These are phyloP conservation scores for Lordiphosa stackelbergi DNA, from an alignment of 1,140 invertebrate genomes.

Conservation along the genomic window DNA sequence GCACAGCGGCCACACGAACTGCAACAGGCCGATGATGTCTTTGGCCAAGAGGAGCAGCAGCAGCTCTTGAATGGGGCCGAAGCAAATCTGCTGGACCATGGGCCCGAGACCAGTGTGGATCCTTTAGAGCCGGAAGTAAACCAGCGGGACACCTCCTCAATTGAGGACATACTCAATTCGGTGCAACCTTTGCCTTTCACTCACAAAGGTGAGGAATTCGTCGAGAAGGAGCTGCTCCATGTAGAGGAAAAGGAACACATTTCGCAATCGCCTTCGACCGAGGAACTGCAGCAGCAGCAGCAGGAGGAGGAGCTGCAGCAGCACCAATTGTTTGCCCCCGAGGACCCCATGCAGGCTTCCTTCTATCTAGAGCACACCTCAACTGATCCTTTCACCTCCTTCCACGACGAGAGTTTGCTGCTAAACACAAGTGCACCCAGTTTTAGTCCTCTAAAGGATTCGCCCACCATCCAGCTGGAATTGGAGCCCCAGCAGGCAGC, in stretches of 20 bases:
- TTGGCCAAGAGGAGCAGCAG: conserved; percentile 34
- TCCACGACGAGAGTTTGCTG: conserved; percentile 40
- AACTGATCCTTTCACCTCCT: conserved; percentile 23
- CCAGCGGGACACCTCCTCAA: conserved; percentile 31
- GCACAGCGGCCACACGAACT: conserved; percentile 62
- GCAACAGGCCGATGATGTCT: conserved; percentile 51
- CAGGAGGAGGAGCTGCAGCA: conserved; percentile 29
- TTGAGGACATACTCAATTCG: conserved; percentile 70
- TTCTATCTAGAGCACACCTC: conserved; percentile 64
- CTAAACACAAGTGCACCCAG: conserved; percentile 47
- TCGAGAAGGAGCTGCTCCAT: conserved; percentile 55
- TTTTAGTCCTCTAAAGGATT: conserved; percentile 5
- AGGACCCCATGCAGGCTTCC: conserved; percentile 69
- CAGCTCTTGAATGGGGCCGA: conserved; percentile 23
- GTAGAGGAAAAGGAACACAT: conserved; percentile 70
- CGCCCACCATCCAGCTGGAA: conserved; percentile 46
- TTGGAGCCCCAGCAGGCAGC: conserved; percentile 45
- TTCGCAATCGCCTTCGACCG: conserved; percentile 67
- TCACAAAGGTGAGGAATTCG: conserved; percentile 31
- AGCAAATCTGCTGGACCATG: conserved; percentile 50
- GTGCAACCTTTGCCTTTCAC: conserved; percentile 57
- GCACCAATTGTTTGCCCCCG: conserved; percentile 27
- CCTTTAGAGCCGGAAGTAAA: conserved; percentile 38
- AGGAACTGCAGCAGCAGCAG: conserved; percentile 63
- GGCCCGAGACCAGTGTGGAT: conserved; percentile 68